Base-by-base conservation (phyloP, 64 coral and sea anemone species). In the Montipora sp. region DNA sequence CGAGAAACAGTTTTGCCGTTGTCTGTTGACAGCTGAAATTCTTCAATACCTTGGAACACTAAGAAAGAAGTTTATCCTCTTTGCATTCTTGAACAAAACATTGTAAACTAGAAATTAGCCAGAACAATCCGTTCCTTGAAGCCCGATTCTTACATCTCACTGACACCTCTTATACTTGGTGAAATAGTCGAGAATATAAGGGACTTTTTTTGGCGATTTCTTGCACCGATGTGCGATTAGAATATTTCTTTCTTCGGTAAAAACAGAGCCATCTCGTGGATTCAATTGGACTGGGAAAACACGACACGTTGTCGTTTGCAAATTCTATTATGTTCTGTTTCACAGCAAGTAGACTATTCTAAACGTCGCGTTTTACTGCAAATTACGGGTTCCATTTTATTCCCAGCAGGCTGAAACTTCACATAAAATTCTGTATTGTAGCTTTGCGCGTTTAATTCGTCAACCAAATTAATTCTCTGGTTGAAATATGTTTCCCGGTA, bases 271-370 rank as follows among this genome's bases (percentile, higher is more conserved):
- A 71, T 85, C 65, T 72, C 12, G n/a, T 49, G 16, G 4, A 16
- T 48, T 85, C 65, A 6, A 71, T 85, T 85, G 71, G 82, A 45
- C 82, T 85, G 82, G 82, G 82, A 85, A 85, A 84, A 69, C 21
- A 82, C 80, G 80, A 82, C 80, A 59, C 70, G 16, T 12, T 14
- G 65, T 72, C 65, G 82, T 49, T 51, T 70, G 47, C 47, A 83
- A 49, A 49, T 13, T 19, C 49, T 44, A 5, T 72, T 43, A 69
- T 15, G 81, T n/a, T 72, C 82, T 85, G 65, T 85, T 85, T 85
- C 8, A 85, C 80, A 85, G 44, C 19, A 7, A 27, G 65, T 13
- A 48, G 80, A 67, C 51, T 18, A 66, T 3, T 9, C 79, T 81
- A 71, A 18, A 47, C 18, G 66, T 85, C 22, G 65, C 82, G n/a